Percentiles rank a stretch among this genome's conserved stretches.
These are phyloP conservation scores for Orthosia gracilis DNA, from an alignment of 2,888 invertebrate species.

Conservation along the genomic window DNA sequence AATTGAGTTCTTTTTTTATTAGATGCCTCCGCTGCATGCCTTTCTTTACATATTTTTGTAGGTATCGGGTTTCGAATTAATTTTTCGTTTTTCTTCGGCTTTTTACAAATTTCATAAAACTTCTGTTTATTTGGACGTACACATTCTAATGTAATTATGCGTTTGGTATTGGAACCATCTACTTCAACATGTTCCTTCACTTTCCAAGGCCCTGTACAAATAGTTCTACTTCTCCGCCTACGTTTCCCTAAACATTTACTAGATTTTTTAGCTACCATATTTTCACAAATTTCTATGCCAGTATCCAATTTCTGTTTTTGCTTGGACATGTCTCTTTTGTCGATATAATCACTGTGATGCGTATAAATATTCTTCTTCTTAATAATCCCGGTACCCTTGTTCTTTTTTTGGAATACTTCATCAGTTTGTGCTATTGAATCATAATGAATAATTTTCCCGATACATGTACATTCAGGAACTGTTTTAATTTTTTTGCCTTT, in stretches of 20 bases:
- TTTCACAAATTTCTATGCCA: background rate
- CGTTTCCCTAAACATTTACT: conserved; percentile 9
- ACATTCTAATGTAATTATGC: background rate
- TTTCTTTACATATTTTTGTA: background rate
- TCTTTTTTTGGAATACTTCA: background rate
- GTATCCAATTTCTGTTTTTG: background rate
- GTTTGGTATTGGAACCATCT: background rate
- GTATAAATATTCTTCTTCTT: conserved; percentile 7
- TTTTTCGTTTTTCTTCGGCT: background rate
- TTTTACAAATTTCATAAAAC: background rate
- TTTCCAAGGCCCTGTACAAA: conserved; percentile 7
- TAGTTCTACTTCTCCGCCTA: background rate
- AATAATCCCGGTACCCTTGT: conserved; percentile 2
- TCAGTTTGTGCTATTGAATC: conserved; percentile 44
- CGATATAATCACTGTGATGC: conserved; percentile 5
- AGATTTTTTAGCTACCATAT: background rate
- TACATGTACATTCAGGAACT: background rate
- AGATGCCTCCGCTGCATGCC: background rate
- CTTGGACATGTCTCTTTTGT: conserved; percentile 2
- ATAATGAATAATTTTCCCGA: conserved; percentile 44
- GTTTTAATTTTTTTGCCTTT: background rate
- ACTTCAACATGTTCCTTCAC: conserved; percentile 3
- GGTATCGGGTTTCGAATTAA: background rate
- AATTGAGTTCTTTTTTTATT: background rate
- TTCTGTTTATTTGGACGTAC: background rate